Evolutionary conservation across 2,797 vertebrate species (phyloP).

Genomic region (Gymnodraco acuticeps): DNA sequence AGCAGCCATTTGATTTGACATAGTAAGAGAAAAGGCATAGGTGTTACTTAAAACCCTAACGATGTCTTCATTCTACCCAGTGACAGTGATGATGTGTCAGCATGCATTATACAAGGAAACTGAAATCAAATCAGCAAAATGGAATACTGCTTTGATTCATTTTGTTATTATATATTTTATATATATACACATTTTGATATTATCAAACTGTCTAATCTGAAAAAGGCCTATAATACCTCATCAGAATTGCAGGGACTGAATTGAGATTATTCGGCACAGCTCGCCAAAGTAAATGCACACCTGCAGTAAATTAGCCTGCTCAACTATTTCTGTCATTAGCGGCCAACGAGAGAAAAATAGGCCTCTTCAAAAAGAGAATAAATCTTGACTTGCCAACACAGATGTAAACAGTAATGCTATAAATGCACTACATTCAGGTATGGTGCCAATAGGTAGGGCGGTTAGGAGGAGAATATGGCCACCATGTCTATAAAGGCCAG

Average conservation of each 20-base stretch:
- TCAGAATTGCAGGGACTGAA: not conserved
- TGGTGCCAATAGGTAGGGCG: not conserved
- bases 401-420: not conserved
- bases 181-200: too few species aligned
- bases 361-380: conserved; percentile 6
- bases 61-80: too few species aligned
- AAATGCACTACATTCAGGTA: not conserved
- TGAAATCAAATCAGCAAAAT: too few species aligned
- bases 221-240: not conserved
- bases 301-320: conserved; percentile 21
- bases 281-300: conserved; percentile 16
- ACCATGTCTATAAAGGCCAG: not conserved
- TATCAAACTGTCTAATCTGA: too few species aligned
- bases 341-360: conserved; percentile 26
- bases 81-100: too few species aligned
- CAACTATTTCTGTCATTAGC: conserved; percentile 9
- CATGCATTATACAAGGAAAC: too few species aligned
- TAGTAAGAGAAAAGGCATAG: too few species aligned
- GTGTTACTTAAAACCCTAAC: too few species aligned
- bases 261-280: conserved; percentile 20
- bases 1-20: too few species aligned
- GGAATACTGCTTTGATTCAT: too few species aligned
- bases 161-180: too few species aligned
- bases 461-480: not conserved
- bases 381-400: conserved; percentile 4